Conservation (phyloP, 2,797 vertebrate species). For the Urocyon cinereoargenteus region DNA sequence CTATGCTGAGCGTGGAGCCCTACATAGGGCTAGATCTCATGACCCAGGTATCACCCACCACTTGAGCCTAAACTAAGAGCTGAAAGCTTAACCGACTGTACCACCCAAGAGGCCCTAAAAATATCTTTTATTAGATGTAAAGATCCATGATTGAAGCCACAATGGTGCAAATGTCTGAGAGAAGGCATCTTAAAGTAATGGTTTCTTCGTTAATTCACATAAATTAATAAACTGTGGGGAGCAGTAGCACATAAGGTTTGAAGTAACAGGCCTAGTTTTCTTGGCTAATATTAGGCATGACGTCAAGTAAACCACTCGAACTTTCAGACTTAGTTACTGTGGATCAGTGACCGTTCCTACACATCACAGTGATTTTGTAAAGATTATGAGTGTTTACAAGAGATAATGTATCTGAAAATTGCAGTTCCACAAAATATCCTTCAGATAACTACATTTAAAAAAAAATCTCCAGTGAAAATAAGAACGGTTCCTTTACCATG, state of each 20-base stretch:
- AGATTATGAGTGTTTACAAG: neutral
- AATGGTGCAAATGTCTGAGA: neutral
- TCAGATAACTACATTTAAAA: neutral
- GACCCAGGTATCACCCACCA: neutral
- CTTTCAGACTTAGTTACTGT: neutral
- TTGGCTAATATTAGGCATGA: neutral
- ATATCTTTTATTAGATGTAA: neutral
- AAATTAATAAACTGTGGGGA: neutral
- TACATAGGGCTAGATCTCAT: neutral
- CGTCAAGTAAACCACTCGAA: neutral
- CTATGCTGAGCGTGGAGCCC: neutral
- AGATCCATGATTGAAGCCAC: neutral
- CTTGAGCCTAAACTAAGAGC: neutral
- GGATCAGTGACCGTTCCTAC: neutral
- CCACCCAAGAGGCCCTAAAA: neutral
- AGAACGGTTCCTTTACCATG: neutral
- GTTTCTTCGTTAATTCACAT: neutral
- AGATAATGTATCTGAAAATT: neutral
- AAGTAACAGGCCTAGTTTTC: neutral
- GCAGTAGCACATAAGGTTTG: neutral
- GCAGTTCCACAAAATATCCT: neutral
- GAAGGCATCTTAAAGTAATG: neutral
- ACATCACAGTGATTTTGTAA: neutral
- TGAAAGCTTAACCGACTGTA: neutral
- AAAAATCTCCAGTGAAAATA: conserved; percentile 26